Percentiles rank a stretch among this genome's conserved stretches.
Evolutionary conservation across 2,797 vertebrate species (phyloP).

Genomic region (Pangasius mekongensis): DNA sequence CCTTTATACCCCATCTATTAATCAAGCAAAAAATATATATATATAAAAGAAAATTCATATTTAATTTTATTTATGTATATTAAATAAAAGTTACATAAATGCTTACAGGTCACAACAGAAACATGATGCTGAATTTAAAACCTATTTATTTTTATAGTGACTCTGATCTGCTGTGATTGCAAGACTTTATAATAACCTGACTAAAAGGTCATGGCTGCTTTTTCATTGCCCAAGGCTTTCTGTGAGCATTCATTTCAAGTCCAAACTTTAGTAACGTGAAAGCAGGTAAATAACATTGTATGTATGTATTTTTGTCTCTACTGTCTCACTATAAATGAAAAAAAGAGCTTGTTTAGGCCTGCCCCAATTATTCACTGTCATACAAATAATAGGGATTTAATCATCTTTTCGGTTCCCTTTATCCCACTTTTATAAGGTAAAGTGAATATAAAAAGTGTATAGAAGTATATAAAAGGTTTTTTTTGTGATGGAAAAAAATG

Average conservation of each 20-base stretch:
- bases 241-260: background rate
- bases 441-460: background rate
- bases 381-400: background rate
- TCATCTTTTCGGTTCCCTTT: background rate
- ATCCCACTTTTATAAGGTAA: background rate
- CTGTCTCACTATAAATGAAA: background rate
- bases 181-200: too few relatives aligned
- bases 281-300: background rate
- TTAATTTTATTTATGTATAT: too few relatives aligned
- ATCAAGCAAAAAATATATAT: background rate
- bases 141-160: background rate
- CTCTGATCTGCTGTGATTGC: background rate
- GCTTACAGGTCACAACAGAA: background rate
- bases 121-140: background rate
- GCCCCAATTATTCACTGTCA: background rate
- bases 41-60: background rate
- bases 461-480: background rate
- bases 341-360: background rate
- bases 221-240: background rate
- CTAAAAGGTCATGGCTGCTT: background rate
- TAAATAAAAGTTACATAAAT: background rate
- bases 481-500: background rate
- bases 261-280: background rate
- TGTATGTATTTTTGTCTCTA: background rate
- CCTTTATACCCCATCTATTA: background rate